Evolutionary conservation across 2,113 vertebrate genomes (phyloP).

Genomic region (Pithys albifrons): DNA sequence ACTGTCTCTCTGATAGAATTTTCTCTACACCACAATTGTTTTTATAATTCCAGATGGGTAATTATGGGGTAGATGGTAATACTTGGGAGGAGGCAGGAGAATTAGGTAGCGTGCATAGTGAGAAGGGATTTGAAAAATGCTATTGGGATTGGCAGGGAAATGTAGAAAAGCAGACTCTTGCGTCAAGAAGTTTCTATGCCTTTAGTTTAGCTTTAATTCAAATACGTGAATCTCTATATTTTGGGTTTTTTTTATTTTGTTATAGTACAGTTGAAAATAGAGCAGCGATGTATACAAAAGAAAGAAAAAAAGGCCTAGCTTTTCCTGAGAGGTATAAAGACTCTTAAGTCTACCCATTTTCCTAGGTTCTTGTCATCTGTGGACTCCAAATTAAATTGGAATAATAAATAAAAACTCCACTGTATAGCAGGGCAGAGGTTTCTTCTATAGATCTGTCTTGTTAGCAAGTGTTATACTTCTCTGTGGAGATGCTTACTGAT

Average conservation of each 20-base stretch:
- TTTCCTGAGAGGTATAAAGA: neutral
- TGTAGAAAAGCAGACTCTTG: neutral
- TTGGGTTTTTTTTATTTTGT: neutral
- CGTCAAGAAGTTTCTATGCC: neutral
- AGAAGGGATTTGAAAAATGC: slow-evolving; percentile 3
- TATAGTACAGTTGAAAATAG: neutral
- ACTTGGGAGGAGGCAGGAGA: neutral
- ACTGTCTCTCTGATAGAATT: slow-evolving; percentile 7
- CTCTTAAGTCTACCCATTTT: slow-evolving; percentile 11
- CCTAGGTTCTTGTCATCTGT: slow-evolving; percentile 29
- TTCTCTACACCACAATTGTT: neutral
- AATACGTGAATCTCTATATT: neutral
- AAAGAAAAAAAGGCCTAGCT: neutral
- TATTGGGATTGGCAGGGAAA: neutral
- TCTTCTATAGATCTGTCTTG: slow-evolving; percentile 61
- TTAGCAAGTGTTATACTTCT: slow-evolving; percentile 52
- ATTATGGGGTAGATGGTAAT: neutral
- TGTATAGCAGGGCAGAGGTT: slow-evolving; percentile 34
- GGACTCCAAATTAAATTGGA: slow-evolving; percentile 51
- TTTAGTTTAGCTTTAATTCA: slow-evolving; percentile 17
- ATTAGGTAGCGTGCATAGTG: neutral
- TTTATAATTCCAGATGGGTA: slow-evolving; percentile 28
- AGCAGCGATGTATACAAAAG: neutral
- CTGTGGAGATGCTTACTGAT: slow-evolving; percentile 43
- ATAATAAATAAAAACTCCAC: slow-evolving; percentile 60